Conservation (phyloP, 2,797 vertebrate genomes). For the Margarornis squamiger region DNA sequence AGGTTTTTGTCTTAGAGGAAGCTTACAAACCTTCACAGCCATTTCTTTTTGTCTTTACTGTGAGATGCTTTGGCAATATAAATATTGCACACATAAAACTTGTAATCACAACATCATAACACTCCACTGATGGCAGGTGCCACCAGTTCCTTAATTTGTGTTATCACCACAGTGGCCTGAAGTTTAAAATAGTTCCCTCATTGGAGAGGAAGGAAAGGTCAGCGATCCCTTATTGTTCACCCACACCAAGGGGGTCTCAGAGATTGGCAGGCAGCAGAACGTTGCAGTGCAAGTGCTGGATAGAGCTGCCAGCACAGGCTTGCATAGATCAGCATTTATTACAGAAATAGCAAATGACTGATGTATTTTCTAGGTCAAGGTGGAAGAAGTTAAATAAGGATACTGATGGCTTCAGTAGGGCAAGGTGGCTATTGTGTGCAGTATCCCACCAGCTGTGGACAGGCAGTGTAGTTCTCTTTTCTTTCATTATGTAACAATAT, state of each 20-base stretch:
- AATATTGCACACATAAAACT: background rate
- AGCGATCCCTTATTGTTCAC: conserved; percentile 30
- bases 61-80: background rate
- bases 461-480: background rate
- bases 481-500: background rate
- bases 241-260: conserved; percentile 3
- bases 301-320: background rate
- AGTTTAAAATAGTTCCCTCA: background rate
- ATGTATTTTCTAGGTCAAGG: conserved; percentile 59
- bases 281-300: background rate
- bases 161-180: background rate
- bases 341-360: conserved; percentile 43
- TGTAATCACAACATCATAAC: background rate
- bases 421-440: background rate
- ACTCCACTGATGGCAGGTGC: background rate
- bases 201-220: conserved; percentile 41
- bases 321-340: conserved; percentile 65
- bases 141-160: background rate
- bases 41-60: background rate
- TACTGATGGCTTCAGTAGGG: background rate
- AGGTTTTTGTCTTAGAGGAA: background rate
- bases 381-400: conserved; percentile 31
- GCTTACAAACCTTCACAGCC: background rate
- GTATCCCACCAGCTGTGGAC: background rate
- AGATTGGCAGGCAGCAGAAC: conserved; percentile 39